Evolutionary conservation across 2,113 vertebrate genomes (phyloP).

Genomic region (human): GRCh38 chr22:40047001-40047500

Average conservation of each 20-base stretch:
- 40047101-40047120: background rate
- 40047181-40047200: background rate
- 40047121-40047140: background rate
- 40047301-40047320: background rate
- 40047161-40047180: background rate
- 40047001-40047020: background rate
- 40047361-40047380: no score
- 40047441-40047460: no score
- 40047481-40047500: no score
- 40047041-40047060: background rate
- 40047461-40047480: no score
- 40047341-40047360: no score
- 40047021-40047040: background rate
- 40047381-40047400: no score
- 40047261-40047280: background rate
- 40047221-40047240: constrained; percentile 17
- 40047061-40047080: background rate
- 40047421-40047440: no score
- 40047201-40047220: background rate
- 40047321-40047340: no score
- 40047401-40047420: no score
- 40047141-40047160: background rate
- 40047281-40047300: background rate
- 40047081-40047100: background rate
- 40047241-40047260: background rate